These are phyloP conservation scores for Venusia cambrica DNA, from an alignment of 2,888 invertebrate species.

Conservation along the genomic window DNA sequence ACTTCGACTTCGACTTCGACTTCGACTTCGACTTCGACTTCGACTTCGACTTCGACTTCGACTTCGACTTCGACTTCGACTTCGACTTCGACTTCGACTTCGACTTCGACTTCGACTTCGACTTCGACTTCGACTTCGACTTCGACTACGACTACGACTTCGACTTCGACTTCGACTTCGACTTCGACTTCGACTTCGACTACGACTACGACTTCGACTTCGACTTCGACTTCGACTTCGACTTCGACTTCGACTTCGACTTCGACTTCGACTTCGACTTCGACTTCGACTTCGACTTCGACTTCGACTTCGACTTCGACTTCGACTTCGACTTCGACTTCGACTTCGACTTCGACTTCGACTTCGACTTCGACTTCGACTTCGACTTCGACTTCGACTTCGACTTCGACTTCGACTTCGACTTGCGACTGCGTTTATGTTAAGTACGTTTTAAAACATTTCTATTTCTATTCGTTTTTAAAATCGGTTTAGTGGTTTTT, in stretches of 20 bases:
- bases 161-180: constrained; percentile 5
- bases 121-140: constrained; percentile 5
- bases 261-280: constrained; percentile 3
- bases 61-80: constrained; percentile 3
- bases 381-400: constrained; percentile 1
- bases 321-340: constrained; percentile 1
- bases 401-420: constrained; percentile 1
- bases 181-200: constrained; percentile 5
- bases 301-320: constrained; percentile 2
- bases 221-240: constrained; percentile 5
- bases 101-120: constrained; percentile 6
- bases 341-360: not conserved
- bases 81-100: constrained; percentile 2
- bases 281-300: constrained; percentile 2
- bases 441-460: too few relatives aligned
- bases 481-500: too few relatives aligned
- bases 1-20: not conserved
- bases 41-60: constrained; percentile 4
- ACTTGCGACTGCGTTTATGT: too few relatives aligned
- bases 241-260: constrained; percentile 4
- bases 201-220: constrained; percentile 3
- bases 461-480: too few relatives aligned
- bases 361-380: constrained; percentile 1
- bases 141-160: constrained; percentile 4
- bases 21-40: not conserved